Base-by-base conservation (phyloP, 2,797 vertebrate species). In the Malurus splendens region DNA sequence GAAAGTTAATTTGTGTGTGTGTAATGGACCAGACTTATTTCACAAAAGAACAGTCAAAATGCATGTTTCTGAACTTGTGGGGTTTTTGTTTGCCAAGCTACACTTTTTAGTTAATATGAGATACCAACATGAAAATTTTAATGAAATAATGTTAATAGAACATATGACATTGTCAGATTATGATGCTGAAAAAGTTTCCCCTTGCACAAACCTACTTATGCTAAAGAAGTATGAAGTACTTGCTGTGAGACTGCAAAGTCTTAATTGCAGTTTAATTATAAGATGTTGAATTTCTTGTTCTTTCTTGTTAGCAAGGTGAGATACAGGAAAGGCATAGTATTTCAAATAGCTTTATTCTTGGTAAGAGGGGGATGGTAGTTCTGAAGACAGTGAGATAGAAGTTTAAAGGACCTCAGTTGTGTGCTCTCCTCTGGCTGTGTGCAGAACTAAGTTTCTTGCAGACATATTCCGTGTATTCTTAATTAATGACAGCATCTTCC, bases 1-100 rank as follows among this genome's bases (percentile, higher is more conserved):
- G 73, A 20, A 83, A 93, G 81, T 59, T 74, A 90, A 75, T 93
- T 73, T 92, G 25, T 80, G 61, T 92, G 25, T 80, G 61, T 71
- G 17, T 90, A 55, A 71, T 67, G 88, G 92, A 44, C 18, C 14
- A 51, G 28, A 18, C 33, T 67, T 12, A 5, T 48, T 82, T 44
- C 44, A 50, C 14, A 68, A 28, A 67, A 78, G 19, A 82, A 10
- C 0, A 45, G 42, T 71, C 44, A 72, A 64, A 90, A 36, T 14
- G 12, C 7, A 0, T 9, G 4, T 78, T 72, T 65, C 17, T 77
- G 47, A 68, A 33, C 54, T 66, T 51, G 9, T 5, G 38, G 30
- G 13, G 2, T 44, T 91, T 81, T 51, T 36, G 28, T 80, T 93
- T 87, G 54, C 66, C 24, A 22, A 48, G 25, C 24, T 79, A 10